Conservation (phyloP, 2,113 vertebrate species). For the Dunckerocampus dactyliophorus region DNA sequence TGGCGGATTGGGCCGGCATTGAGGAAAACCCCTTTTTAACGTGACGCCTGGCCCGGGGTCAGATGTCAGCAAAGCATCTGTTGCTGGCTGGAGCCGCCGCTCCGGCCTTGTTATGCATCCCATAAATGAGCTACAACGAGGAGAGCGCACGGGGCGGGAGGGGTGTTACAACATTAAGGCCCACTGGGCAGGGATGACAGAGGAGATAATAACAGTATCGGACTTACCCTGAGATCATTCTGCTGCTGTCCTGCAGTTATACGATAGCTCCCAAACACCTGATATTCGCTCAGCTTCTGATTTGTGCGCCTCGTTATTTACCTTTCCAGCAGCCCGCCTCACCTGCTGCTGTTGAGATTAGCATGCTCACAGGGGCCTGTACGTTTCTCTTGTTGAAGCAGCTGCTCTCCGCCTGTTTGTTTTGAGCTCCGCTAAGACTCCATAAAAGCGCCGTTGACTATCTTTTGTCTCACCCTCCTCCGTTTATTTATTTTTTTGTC, state of each 20-base stretch:
- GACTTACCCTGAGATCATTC: conserved; percentile 49
- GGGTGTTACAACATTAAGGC: conserved; percentile 46
- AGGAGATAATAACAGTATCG: conserved; percentile 65
- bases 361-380: conserved; percentile 1
- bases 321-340: conserved; percentile 45
- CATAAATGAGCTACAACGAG: conserved; percentile 60
- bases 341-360: conserved; percentile 61
- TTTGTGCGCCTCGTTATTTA: conserved; percentile 61
- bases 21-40: conserved; percentile 76
- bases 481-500: background rate
- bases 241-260: conserved; percentile 54
- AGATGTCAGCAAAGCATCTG: conserved; percentile 92
- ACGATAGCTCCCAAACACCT: conserved; percentile 51
- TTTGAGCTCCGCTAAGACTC: conserved; percentile 39
- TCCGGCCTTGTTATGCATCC: conserved; percentile 69
- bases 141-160: conserved; percentile 40
- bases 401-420: conserved; percentile 59
- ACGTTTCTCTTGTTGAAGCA: conserved; percentile 63
- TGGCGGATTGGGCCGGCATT: conserved; percentile 78
- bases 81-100: conserved; percentile 66
- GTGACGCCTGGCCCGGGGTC: conserved; percentile 81
- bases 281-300: conserved; percentile 68
- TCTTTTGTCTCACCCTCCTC: conserved; percentile 42
- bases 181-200: conserved; percentile 43
- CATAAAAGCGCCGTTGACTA: conserved; percentile 54